Evolutionary conservation across 2,113 vertebrate species (phyloP), one percentile per base, ranked within the genome.

Genomic region (Guaruba guarouba): DNA sequence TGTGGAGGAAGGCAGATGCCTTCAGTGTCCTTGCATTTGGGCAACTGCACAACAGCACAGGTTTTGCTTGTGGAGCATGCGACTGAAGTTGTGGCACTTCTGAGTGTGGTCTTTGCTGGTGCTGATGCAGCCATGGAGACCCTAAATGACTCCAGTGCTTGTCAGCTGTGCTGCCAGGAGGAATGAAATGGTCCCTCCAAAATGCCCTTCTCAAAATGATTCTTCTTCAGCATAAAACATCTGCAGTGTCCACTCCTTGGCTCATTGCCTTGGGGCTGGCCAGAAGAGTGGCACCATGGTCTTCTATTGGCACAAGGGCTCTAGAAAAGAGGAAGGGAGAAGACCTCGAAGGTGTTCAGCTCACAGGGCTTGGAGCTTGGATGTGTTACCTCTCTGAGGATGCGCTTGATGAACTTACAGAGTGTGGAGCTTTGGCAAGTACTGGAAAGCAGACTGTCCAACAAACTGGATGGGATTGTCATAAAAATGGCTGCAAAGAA

Each of bases 401-500:
- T 4, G 29, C 29, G 15, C 28, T n/a, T 9, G 29, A 22, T 78
- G 71, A 67, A 99, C 99, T 99, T 97, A 99, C 99, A 99, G 98
- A 2, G 99, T 99, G 97, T 99, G 99, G 73, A 99, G 97, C 96
- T 99, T 99, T 18, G 99, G 98, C 97, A 99, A 96, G 97, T 98
- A 98, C 98, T 99, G 99, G 98, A 99, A 99, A 22, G 99, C 99
- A 4, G 99, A 99, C 84, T 98, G 98, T 89, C 99, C 99, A 95
- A 99, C 99, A 96, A 98, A 99, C 98, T 99, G 99, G 98, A 99
- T 99, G n/a, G 99, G 99, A 86, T 99, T 99, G 96, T 99, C 99
- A 43, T 99, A 99, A 88, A 99, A 99, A 88, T 99, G 99, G 96
- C 99, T 99, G 98, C 57, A 97, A 95, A 70, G 69, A 76, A 93